phyloP scores from a whole-genome alignment of 2,888 invertebrate species.

The Crematogaster levior region DNA sequence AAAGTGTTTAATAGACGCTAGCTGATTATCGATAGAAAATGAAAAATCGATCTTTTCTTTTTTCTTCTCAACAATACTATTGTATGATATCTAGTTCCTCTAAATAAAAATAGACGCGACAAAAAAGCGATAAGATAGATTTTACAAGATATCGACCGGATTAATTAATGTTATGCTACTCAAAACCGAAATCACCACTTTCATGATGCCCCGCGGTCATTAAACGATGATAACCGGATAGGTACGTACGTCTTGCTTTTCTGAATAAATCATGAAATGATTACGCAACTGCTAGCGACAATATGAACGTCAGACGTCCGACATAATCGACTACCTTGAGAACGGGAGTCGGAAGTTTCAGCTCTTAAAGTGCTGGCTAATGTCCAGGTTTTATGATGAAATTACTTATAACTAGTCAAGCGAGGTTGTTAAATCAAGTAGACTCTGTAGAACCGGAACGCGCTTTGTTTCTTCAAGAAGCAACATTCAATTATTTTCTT shows the following conservation, averaged over 20 bases:
- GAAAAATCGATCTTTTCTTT: constrained; percentile 27
- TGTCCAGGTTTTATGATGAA: constrained; percentile 63
- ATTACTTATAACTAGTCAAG: constrained; percentile 43
- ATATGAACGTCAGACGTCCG: constrained; percentile 47
- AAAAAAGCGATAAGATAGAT: constrained; percentile 3
- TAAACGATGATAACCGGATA: constrained; percentile 57
- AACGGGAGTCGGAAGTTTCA: constrained; percentile 54
- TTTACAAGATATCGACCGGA: background rate
- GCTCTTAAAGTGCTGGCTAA: constrained; percentile 60
- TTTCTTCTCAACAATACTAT: background rate
- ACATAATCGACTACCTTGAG: constrained; percentile 65
- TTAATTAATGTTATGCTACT: constrained; percentile 61
- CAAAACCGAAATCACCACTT: constrained; percentile 41
- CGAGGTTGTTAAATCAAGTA: constrained; percentile 23
- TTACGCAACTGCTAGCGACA: constrained; percentile 60
- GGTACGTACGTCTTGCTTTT: constrained; percentile 60
- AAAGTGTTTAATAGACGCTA: constrained; percentile 47
- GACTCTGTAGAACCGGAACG: background rate
- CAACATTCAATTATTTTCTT: background rate
- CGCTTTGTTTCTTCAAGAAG: constrained; percentile 3
- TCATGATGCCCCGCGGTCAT: constrained; percentile 38
- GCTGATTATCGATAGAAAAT: constrained; percentile 69
- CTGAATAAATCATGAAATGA: constrained; percentile 62
- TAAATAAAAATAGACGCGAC: background rate
- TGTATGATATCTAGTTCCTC: background rate